Conservation (phyloP, 2,797 vertebrate genomes). For the Peromyscus eremicus region DNA sequence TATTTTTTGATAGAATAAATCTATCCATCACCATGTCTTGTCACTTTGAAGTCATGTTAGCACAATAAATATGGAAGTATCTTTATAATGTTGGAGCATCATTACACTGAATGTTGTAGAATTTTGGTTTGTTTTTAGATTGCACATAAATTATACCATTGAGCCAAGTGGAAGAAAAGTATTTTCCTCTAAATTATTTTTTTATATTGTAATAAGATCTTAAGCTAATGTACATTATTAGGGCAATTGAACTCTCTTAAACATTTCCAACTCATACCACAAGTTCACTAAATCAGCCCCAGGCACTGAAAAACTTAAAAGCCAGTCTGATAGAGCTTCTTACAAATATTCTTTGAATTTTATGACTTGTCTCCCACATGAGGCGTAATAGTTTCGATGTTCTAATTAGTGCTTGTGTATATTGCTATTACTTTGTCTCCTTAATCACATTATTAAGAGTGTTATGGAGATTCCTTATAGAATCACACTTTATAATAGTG, state of each 20-base stretch:
- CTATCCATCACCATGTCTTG: background rate
- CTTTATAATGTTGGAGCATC: background rate
- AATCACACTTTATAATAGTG: constrained; percentile 90
- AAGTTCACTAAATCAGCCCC: constrained; percentile 89
- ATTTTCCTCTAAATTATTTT: constrained; percentile 72
- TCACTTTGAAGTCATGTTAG: background rate
- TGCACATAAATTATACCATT: constrained; percentile 5
- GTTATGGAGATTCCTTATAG: constrained; percentile 90
- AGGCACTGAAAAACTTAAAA: constrained; percentile 89
- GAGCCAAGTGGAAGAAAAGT: constrained; percentile 30
- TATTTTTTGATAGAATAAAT: background rate
- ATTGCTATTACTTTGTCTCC: constrained; percentile 91
- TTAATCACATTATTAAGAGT: constrained; percentile 92
- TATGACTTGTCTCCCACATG: constrained; percentile 91
- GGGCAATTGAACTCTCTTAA: constrained; percentile 85
- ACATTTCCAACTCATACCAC: constrained; percentile 86
- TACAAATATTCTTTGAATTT: constrained; percentile 92
- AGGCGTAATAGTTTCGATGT: constrained; percentile 91
- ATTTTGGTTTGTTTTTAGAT: background rate
- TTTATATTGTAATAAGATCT: constrained; percentile 57
- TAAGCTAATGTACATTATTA: constrained; percentile 75
- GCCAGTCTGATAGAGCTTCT: constrained; percentile 86
- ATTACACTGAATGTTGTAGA: constrained; percentile 21
- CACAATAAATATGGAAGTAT: background rate
- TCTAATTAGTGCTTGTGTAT: constrained; percentile 92